These are phyloP conservation scores for Zaprionus ghesquierei DNA, from an alignment of 1,140 invertebrate species.

Conservation along the genomic window DNA sequence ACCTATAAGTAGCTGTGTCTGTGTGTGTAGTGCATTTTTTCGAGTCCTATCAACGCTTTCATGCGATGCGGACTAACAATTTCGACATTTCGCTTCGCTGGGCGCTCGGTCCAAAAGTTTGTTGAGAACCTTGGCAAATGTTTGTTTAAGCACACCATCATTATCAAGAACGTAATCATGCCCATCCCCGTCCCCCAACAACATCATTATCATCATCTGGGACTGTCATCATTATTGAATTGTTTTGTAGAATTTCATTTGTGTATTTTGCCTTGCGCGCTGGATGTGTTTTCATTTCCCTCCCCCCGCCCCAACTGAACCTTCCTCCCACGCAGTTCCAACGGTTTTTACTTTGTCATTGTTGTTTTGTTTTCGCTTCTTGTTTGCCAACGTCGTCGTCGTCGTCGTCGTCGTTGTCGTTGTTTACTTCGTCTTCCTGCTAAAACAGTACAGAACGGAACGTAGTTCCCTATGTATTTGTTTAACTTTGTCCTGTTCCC, in stretches of 20 bases:
- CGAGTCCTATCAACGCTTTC: conserved; percentile 17
- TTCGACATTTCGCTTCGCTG: conserved; percentile 47
- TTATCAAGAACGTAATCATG: conserved; percentile 39
- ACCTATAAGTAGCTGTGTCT: not conserved
- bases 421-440: conserved; percentile 37
- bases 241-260: conserved; percentile 53
- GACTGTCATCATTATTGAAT: conserved; percentile 23
- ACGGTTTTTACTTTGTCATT: conserved; percentile 19
- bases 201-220: conserved; percentile 11
- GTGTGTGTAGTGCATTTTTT: conserved; percentile 39
- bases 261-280: not conserved
- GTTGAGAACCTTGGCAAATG: conserved; percentile 79
- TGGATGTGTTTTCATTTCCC: not conserved
- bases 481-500: not conserved
- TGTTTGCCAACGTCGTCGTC: conserved; percentile 61
- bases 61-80: conserved; percentile 39
- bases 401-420: conserved; percentile 21
- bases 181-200: conserved; percentile 11
- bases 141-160: conserved; percentile 75
- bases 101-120: conserved; percentile 59
- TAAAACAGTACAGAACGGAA: not conserved
- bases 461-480: conserved; percentile 2
- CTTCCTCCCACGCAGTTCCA: conserved; percentile 13
- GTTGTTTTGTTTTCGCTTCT: conserved; percentile 50
- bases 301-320: not conserved